These are phyloP conservation scores for Glaucopsyche alexis DNA, from an alignment of 2,888 invertebrate species.

Conservation along the genomic window DNA sequence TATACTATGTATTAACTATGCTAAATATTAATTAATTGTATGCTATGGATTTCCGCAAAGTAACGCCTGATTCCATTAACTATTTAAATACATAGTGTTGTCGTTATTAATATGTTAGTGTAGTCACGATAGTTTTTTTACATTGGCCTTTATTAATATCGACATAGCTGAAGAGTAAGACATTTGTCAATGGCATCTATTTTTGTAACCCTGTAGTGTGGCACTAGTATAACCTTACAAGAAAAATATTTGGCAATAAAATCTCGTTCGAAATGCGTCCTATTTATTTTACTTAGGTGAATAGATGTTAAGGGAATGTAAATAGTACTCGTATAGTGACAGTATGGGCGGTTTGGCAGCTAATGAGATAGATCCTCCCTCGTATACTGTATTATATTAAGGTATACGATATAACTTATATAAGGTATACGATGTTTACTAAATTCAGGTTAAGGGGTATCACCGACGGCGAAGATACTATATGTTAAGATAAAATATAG, in stretches of 20 bases:
- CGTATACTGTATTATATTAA: background rate
- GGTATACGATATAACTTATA: background rate
- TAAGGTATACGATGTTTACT: background rate
- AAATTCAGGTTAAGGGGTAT: background rate
- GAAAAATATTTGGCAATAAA: background rate
- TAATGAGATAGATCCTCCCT: slow-evolving; percentile 2
- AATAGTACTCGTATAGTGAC: slow-evolving; percentile 1
- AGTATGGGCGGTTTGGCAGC: slow-evolving; percentile 1
- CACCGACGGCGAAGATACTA: too few species aligned
- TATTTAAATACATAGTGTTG: too few species aligned
- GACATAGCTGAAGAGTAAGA: too few species aligned
- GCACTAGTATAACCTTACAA: background rate
- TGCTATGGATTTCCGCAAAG: too few species aligned
- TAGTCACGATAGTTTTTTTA: too few species aligned
- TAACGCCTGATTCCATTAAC: too few species aligned
- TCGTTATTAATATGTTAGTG: too few species aligned
- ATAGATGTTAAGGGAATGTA: background rate
- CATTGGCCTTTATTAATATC: too few species aligned
- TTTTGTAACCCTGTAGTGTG: background rate
- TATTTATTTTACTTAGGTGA: slow-evolving; percentile 16
- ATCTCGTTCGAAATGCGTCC: background rate
- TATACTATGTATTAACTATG: too few species aligned
- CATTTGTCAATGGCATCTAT: background rate
- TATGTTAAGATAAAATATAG: too few species aligned
- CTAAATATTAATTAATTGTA: too few species aligned